Conservation (phyloP, 2,888 invertebrate species). For the Dorcus hopei region DNA sequence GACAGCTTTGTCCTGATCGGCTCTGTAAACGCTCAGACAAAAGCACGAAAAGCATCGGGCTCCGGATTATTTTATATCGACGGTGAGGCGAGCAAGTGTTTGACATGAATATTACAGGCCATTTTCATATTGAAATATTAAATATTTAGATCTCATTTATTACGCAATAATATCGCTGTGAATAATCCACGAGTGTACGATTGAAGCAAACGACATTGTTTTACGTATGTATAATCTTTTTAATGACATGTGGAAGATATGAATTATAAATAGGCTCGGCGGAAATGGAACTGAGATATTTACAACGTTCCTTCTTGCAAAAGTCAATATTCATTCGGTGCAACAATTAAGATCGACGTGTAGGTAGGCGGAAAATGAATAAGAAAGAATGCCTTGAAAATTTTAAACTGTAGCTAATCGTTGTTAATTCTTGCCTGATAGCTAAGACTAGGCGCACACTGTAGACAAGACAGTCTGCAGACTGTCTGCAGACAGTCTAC, state of each 20-base stretch:
- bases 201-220: neutral
- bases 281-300: too few species aligned
- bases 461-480: too few species aligned
- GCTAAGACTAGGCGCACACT: too few species aligned
- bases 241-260: neutral
- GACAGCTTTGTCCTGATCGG: constrained; percentile 44
- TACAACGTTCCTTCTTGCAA: too few species aligned
- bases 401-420: too few species aligned
- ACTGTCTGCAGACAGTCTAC: too few species aligned
- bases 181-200: neutral
- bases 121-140: constrained; percentile 34
- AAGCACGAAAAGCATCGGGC: constrained; percentile 38
- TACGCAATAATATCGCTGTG: neutral
- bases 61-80: constrained; percentile 41
- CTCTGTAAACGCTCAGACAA: constrained; percentile 41
- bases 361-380: too few species aligned
- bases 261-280: neutral
- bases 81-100: constrained; percentile 37
- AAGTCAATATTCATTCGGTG: too few species aligned
- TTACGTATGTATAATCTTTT: neutral
- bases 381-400: too few species aligned
- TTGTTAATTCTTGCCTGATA: too few species aligned
- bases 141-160: constrained; percentile 15
- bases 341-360: too few species aligned
- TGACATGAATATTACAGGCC: constrained; percentile 42